These are phyloP conservation scores for Linyphia triangularis DNA, from an alignment of 2,888 invertebrate genomes.

Conservation along the genomic window DNA sequence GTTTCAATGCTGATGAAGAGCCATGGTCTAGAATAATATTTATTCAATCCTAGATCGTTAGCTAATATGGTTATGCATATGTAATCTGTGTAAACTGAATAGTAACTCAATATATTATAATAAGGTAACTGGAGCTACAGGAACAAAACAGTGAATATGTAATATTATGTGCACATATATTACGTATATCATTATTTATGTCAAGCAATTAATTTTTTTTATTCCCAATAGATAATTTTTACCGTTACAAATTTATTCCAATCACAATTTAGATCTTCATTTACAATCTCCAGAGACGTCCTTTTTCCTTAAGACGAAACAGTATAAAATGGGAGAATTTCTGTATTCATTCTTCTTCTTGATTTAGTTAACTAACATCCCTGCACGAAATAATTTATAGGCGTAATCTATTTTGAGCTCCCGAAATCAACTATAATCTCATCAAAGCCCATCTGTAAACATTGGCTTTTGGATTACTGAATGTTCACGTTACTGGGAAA, in stretches of 20 bases:
- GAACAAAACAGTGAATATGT: no score
- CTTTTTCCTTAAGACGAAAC: not conserved
- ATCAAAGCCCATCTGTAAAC: conserved; percentile 54
- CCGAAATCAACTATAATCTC: conserved; percentile 33
- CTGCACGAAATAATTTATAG: conserved; percentile 39
- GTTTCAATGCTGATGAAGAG: no score
- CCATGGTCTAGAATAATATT: no score
- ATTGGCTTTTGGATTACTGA: conserved; percentile 55
- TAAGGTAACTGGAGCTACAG: no score
- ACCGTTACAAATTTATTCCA: not conserved
- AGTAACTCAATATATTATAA: no score
- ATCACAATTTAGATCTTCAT: conserved; percentile 1
- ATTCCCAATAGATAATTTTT: no score
- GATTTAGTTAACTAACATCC: conserved; percentile 60
- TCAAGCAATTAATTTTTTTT: no score
- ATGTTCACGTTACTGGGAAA: conserved; percentile 33
- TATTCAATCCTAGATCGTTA: no score
- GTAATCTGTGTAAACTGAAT: no score
- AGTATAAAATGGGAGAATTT: conserved; percentile 3
- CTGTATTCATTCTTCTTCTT: not conserved
- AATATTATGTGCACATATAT: no score
- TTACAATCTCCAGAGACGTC: not conserved
- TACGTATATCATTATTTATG: no score
- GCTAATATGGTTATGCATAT: no score
- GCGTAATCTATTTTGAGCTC: conserved; percentile 47